Base-by-base conservation (phyloP, 2,888 invertebrate species). In the Amblyjoppa proteus region DNA sequence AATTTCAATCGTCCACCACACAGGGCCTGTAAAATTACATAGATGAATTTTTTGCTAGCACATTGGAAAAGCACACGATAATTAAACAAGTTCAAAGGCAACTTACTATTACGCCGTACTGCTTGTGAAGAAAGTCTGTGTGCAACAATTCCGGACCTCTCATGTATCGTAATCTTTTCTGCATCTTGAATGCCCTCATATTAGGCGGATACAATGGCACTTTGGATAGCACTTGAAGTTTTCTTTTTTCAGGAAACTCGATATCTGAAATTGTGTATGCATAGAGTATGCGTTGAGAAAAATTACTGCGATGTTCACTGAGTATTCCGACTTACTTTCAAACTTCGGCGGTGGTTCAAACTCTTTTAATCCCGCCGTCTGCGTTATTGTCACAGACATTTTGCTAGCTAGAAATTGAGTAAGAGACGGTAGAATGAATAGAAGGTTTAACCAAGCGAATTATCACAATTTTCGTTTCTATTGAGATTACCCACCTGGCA, bases 71-170 rank as follows among this genome's bases (percentile, higher is more conserved):
- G 13, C 11, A 28, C 25, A 11, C 13, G 16, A 69, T 4, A 4
- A n/a, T 13, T 53, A 56, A 79, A 87, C 58, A 9, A 56, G 45
- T 3, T 49, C n/a, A 82, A 83, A 84, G 25, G 28, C 13, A 89
- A 94, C 96, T 95, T 95, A 98, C 98, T 94, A 99, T 95, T 87
- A 99, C 96, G 64, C 99, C 99, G 95, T 96, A 99, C 92, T 99
- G 99, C 91, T 97, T 97, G 90, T 99, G 97, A 84, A 98, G 95
- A 13, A 99, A 94, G 76, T 96, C 96, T 89, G 97, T 99, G 91
- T 99, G 99, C 34, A 98, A 93, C 5, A 93, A 87, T 94, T 99
- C 99, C 0, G 99, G 98, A 0, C 99, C 99, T 92, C 99, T 95
- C 97, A 99, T 98, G 56, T 97, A 96, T n/a, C 95, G 95, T 2